phyloP scores from a whole-genome alignment of 2,888 invertebrate genomes.

The Diplazon laetatorius region DNA sequence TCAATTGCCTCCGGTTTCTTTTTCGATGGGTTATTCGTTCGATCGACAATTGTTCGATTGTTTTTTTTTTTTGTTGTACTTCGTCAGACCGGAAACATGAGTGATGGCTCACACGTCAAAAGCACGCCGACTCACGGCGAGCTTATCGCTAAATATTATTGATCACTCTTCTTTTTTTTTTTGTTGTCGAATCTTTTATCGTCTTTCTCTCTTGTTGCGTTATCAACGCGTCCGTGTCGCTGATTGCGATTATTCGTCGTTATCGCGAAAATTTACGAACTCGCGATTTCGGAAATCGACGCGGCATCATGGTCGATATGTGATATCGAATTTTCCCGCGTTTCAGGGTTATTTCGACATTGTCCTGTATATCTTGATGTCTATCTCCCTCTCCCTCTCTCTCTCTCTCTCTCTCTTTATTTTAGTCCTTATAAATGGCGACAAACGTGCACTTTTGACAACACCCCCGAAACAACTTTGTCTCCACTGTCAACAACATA shows the following conservation, averaged over 20 bases:
- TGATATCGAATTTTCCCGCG: background rate
- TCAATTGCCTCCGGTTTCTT: too few relatives aligned
- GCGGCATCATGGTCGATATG: conserved; percentile 10
- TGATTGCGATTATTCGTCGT: conserved; percentile 1
- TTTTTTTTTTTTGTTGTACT: too few relatives aligned
- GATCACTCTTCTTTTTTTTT: too few relatives aligned
- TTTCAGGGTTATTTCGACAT: conserved; percentile 4
- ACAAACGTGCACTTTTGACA: conserved; percentile 1
- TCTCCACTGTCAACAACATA: conserved; percentile 29
- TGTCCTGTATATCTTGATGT: background rate
- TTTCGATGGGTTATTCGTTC: conserved; percentile 12
- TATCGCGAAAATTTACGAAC: conserved; percentile 38
- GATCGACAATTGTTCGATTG: too few relatives aligned
- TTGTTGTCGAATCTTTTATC: too few relatives aligned
- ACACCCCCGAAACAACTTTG: conserved; percentile 8
- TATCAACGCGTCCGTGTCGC: conserved; percentile 6
- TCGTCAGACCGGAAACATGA: conserved; percentile 75
- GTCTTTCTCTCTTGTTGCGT: conserved; percentile 10
- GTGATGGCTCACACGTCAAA: conserved; percentile 23
- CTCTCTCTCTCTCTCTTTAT: too few relatives aligned
- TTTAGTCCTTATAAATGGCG: too few relatives aligned
- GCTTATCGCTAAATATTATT: too few relatives aligned
- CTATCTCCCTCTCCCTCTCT: background rate
- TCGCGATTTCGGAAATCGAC: conserved; percentile 6
- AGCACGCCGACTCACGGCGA: conserved; percentile 70